Base-by-base conservation (phyloP, 2,888 invertebrate genomes). In the Laothoe populi region DNA sequence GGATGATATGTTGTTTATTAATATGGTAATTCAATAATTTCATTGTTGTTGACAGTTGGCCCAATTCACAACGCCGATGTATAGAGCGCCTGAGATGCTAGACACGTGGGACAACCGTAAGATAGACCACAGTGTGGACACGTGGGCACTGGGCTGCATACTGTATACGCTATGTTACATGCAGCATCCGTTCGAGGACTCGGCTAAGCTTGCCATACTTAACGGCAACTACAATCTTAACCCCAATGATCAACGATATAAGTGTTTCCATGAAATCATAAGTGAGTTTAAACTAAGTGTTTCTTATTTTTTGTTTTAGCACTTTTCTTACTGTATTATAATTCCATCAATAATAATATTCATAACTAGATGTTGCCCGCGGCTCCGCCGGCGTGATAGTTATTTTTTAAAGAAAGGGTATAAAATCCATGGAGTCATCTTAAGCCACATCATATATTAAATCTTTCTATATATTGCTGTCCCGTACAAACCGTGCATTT, bases 101-200 rank as follows among this genome's bases (percentile, higher is more conserved):
- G 99, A 99, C 83, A 97, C 99, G 4, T 99, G 99, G 97, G 98
- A 96, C 79, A 99, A 99, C 84, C 96, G 96, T 81, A 96, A 96
- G 66, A 98, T 99, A 70, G 98, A 98, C 63, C 95, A 97, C 69
- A 95, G 97, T 48, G 95, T 96, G 1, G 99, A 99, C 88, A 94
- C 99, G 42, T 99, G 99, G 99, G 99, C 99, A 0, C 92, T 99
- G 13, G 99, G 99, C 7, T 99, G 99, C 87, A 95, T 99, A 68
- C 92, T 99, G 13, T 99, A 97, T 85, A 95, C 96, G 57, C 90
- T 99, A 19, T 98, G 99, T 85, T 99, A 96, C 82, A 96, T 97
- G 91, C 96, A 96, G 74, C 99, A 99, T 92, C 99, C 99, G 0
- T 99, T 98, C 86, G 99, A 99, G 82, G 99, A 99, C 90, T 96